A percentile compares a stretch with the other conserved stretches of the same genome.
phyloP scores from a whole-genome alignment of 2,797 vertebrate species.

The Thalassophryne amazonica region DNA sequence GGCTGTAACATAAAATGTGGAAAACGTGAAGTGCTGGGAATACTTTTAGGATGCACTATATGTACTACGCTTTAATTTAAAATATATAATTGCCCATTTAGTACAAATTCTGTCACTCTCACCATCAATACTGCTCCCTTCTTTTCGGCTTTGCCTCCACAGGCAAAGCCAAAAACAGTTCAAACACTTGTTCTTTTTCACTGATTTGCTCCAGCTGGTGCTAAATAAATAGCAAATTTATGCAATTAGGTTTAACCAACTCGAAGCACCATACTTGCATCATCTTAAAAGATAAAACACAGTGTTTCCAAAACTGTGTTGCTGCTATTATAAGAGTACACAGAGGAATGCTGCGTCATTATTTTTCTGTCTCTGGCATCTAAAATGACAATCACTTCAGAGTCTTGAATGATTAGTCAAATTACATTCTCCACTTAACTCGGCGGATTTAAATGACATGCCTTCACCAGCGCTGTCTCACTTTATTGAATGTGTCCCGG shows the following conservation, averaged over 20 bases:
- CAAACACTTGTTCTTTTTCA: slow-evolving; percentile 33
- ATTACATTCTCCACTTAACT: background rate
- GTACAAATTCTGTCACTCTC: too few species aligned
- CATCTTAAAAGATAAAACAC: slow-evolving; percentile 39
- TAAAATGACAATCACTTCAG: slow-evolving; percentile 1
- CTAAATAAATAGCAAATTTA: slow-evolving; percentile 60
- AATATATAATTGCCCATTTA: too few species aligned
- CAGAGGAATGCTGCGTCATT: background rate
- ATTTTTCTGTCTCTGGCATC: background rate
- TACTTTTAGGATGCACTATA: too few species aligned
- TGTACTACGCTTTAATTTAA: too few species aligned
- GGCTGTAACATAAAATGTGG: too few species aligned
- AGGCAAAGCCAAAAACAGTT: slow-evolving; percentile 51
- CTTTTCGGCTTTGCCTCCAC: too few species aligned
- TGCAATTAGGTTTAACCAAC: slow-evolving; percentile 43
- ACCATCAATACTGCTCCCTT: too few species aligned
- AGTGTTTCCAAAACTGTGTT: slow-evolving; percentile 13
- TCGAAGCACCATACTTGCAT: slow-evolving; percentile 29
- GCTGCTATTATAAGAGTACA: slow-evolving; percentile 26
- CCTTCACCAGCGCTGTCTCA: too few species aligned
- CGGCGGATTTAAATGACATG: too few species aligned
- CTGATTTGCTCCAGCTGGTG: slow-evolving; percentile 63
- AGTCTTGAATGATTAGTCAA: slow-evolving; percentile 11
- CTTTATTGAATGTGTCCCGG: too few species aligned
- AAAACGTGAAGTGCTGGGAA: too few species aligned